phyloP scores from a whole-genome alignment of 1,140 invertebrate species.

The Drosophila hydei region DNA sequence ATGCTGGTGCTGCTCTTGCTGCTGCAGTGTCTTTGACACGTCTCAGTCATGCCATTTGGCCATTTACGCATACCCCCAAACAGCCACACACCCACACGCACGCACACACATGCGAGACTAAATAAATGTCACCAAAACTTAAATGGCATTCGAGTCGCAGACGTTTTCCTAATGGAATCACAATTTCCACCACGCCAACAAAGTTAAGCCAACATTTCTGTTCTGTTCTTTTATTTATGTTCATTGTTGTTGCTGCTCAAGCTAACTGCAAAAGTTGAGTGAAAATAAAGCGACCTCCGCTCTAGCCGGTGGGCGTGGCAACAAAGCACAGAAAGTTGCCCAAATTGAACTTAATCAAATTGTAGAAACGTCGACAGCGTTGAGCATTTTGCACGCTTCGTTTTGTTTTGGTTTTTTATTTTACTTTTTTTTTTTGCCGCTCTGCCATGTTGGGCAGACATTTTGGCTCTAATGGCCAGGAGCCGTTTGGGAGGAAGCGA shows the following conservation, averaged over 20 bases:
- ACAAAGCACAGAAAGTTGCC: slow-evolving; percentile 45
- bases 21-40: slow-evolving; percentile 40
- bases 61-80: background rate
- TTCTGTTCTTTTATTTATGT: slow-evolving; percentile 28
- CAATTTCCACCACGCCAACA: slow-evolving; percentile 54
- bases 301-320: slow-evolving; percentile 51
- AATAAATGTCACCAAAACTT: slow-evolving; percentile 62
- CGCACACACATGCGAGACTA: slow-evolving; percentile 8
- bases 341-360: slow-evolving; percentile 82
- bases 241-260: slow-evolving; percentile 5
- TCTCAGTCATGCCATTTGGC: slow-evolving; percentile 9
- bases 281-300: slow-evolving; percentile 62
- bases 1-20: slow-evolving; percentile 12
- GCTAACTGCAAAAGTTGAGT: slow-evolving; percentile 75
- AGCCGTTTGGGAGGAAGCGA: background rate
- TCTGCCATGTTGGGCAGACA: slow-evolving; percentile 38
- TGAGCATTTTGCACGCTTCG: slow-evolving; percentile 64
- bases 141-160: slow-evolving; percentile 76
- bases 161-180: slow-evolving; percentile 79
- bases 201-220: slow-evolving; percentile 40
- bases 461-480: slow-evolving; percentile 37
- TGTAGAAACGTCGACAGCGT: slow-evolving; percentile 67
- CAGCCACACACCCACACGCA: background rate
- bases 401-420: slow-evolving; percentile 46
- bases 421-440: slow-evolving; percentile 1